Conservation (phyloP, 2,797 vertebrate species). For the Eulemur mongoz region DNA sequence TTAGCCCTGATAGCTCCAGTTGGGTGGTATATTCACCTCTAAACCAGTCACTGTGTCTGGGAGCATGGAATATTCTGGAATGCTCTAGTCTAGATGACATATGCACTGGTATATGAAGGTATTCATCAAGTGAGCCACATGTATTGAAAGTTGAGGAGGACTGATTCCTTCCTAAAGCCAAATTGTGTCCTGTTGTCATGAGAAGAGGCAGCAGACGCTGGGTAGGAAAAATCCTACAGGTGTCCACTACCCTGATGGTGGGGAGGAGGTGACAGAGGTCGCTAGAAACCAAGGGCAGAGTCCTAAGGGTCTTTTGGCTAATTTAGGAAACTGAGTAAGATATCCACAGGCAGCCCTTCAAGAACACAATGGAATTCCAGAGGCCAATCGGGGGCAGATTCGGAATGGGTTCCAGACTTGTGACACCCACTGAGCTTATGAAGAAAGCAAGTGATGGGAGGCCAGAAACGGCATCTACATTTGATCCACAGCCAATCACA, state of each 20-base stretch:
- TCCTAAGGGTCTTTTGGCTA: background rate
- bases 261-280: background rate
- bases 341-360: background rate
- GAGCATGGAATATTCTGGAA: background rate
- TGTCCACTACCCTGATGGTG: background rate
- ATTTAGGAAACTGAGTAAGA: background rate
- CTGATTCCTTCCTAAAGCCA: background rate
- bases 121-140: background rate
- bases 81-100: background rate
- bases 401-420: background rate
- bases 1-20: background rate
- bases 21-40: background rate
- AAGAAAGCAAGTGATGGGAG: background rate
- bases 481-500: conserved; percentile 37
- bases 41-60: background rate
- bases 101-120: background rate
- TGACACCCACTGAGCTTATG: background rate
- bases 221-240: background rate
- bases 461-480: background rate
- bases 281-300: background rate
- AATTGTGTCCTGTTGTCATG: background rate
- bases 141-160: background rate
- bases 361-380: background rate
- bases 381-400: background rate
- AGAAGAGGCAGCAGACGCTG: background rate